Evolutionary conservation across 2,888 invertebrate genomes (phyloP).

Genomic region (Ashinkailepas kermadecensis): DNA sequence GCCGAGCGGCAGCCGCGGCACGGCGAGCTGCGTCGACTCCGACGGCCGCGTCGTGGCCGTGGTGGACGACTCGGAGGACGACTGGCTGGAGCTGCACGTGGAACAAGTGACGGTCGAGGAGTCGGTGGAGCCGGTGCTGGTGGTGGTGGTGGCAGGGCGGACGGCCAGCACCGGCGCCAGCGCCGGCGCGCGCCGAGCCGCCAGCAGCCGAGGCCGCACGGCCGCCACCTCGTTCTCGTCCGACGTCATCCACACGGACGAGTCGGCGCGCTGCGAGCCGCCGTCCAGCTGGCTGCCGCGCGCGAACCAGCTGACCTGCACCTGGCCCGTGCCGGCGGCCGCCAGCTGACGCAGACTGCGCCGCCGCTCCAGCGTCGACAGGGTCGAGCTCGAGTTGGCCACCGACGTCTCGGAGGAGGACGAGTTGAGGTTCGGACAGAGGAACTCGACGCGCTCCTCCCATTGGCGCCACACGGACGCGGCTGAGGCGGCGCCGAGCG

Average conservation of each 20-base stretch:
- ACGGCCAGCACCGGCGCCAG: background rate
- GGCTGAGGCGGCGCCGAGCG: background rate
- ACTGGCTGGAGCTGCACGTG: background rate
- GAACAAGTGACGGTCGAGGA: background rate
- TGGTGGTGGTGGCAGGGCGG: background rate
- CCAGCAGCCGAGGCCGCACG: background rate
- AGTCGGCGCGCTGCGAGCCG: background rate
- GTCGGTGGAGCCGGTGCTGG: background rate
- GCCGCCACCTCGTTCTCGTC: background rate
- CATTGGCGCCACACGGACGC: background rate
- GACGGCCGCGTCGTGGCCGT: background rate
- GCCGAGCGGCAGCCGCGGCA: conserved; percentile 21
- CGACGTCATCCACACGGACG: conserved; percentile 3
- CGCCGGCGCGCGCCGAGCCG: too few species aligned
- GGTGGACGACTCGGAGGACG: background rate
- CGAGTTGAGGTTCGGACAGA: background rate
- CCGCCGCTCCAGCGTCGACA: conserved; percentile 11
- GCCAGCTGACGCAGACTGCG: conserved; percentile 4
- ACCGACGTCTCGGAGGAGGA: conserved; percentile 8
- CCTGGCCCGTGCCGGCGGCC: background rate
- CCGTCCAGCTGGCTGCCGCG: background rate
- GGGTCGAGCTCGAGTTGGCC: background rate
- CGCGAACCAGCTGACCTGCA: conserved; percentile 17
- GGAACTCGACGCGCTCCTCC: conserved; percentile 19
- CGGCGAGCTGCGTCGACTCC: background rate